Conservation (phyloP, 2,113 vertebrate genomes). For the Aviceda subcristata region DNA sequence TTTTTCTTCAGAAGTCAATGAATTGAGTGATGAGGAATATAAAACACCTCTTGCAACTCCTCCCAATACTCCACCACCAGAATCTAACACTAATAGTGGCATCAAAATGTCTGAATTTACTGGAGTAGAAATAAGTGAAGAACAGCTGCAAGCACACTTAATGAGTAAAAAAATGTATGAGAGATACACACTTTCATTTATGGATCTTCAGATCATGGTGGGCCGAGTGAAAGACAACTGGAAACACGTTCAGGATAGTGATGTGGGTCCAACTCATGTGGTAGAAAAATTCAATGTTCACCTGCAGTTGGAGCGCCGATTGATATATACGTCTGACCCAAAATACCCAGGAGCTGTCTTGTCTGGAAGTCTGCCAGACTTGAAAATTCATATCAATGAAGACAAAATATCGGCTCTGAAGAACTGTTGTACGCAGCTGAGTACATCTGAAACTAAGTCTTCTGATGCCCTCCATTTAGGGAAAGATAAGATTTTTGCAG, state of each 20-base stretch:
- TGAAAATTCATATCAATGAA: slow-evolving; percentile 96
- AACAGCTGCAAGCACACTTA: slow-evolving; percentile 73
- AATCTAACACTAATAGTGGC: slow-evolving; percentile 29
- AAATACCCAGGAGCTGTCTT: slow-evolving; percentile 92
- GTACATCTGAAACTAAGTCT: slow-evolving; percentile 69
- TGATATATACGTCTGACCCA: slow-evolving; percentile 95
- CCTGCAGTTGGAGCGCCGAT: slow-evolving; percentile 88
- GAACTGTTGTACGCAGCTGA: slow-evolving; percentile 85
- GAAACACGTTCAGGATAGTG: slow-evolving; percentile 93
- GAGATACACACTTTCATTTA: slow-evolving; percentile 90
- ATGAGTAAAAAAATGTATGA: slow-evolving; percentile 90
- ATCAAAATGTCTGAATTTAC: slow-evolving; percentile 56
- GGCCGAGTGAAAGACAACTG: slow-evolving; percentile 94
- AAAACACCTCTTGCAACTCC: slow-evolving; percentile 94
- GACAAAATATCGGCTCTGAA: slow-evolving; percentile 92
- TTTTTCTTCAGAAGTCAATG: slow-evolving; percentile 77
- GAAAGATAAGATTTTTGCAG: slow-evolving; percentile 86
- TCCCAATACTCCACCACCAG: slow-evolving; percentile 85
- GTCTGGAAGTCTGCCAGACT: slow-evolving; percentile 90
- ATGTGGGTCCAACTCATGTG: slow-evolving; percentile 94
- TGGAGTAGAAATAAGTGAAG: slow-evolving; percentile 72
- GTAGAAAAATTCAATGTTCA: slow-evolving; percentile 97
- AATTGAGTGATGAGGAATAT: slow-evolving; percentile 94
- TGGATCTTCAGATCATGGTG: slow-evolving; percentile 98
- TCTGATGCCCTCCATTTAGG: slow-evolving; percentile 77